A percentile compares a stretch with the other conserved stretches of the same genome.
phyloP scores from a whole-genome alignment of 1,140 invertebrate genomes.

The Uloborus diversus region DNA sequence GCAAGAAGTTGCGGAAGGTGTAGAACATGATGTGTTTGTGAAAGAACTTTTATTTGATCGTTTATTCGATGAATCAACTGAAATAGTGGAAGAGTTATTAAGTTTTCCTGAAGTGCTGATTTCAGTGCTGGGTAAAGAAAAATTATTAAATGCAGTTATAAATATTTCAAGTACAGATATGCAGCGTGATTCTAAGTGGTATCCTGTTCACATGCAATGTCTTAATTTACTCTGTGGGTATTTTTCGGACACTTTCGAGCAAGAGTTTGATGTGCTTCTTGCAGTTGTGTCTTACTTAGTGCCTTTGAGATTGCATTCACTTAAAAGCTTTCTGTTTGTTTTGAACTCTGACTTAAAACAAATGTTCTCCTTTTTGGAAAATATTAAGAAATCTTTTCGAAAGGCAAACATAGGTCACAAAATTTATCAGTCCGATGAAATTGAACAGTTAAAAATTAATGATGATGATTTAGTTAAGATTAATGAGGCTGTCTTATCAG shows the following conservation, averaged over 20 bases:
- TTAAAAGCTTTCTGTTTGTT: background rate
- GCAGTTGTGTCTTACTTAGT: conserved; percentile 12
- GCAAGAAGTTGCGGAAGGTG: background rate
- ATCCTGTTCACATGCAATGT: conserved; percentile 10
- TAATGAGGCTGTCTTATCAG: conserved; percentile 1
- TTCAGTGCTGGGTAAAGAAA: conserved; percentile 14
- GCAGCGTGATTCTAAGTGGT: background rate
- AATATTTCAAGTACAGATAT: conserved; percentile 10
- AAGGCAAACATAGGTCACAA: no score
- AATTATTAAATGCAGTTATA: background rate
- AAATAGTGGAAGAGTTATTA: conserved; percentile 33
- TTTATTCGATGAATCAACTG: conserved; percentile 32
- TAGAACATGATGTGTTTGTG: conserved; percentile 26
- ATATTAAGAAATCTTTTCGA: no score
- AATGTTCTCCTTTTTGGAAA: conserved; percentile 11
- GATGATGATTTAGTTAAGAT: background rate
- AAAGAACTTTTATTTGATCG: conserved; percentile 11
- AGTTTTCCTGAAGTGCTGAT: conserved; percentile 14
- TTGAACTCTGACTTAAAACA: background rate
- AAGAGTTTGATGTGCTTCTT: background rate
- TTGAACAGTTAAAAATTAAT: background rate
- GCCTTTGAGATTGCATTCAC: background rate
- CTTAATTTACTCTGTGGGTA: conserved; percentile 7
- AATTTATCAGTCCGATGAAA: no score
- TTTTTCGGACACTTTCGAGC: background rate